A percentile compares a stretch with the other conserved stretches of the same genome.
Evolutionary conservation across 2,113 vertebrate genomes (phyloP).

Genomic region (Oostethus manadensis): DNA sequence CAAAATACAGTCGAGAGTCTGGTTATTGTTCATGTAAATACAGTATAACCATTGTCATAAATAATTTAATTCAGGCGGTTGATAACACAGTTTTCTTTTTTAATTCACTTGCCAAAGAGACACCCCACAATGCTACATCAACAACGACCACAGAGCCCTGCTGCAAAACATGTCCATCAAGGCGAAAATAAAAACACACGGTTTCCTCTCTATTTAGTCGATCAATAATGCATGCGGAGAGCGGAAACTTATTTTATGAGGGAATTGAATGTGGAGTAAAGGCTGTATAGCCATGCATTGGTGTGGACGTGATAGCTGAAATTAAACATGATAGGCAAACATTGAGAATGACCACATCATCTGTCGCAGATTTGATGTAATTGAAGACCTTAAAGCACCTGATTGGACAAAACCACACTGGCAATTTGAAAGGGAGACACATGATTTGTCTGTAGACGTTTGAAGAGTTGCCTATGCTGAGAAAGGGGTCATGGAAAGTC

Average conservation of each 20-base stretch:
- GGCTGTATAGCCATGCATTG: constrained; percentile 48
- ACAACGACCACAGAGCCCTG: constrained; percentile 16
- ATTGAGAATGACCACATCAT: constrained; percentile 34
- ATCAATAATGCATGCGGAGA: constrained; percentile 64
- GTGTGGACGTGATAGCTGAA: constrained; percentile 36
- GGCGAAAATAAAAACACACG: constrained; percentile 57
- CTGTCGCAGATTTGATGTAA: constrained; percentile 9
- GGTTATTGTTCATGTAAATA: neutral
- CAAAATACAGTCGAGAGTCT: neutral
- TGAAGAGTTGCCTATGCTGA: constrained; percentile 20
- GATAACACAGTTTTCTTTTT: neutral
- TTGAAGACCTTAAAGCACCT: constrained; percentile 12
- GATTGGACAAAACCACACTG: constrained; percentile 11
- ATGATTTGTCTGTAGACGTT: constrained; percentile 4
- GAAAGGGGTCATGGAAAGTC: constrained; percentile 37
- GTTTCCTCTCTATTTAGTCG: constrained; percentile 60
- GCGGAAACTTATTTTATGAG: constrained; percentile 61
- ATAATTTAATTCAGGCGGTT: neutral
- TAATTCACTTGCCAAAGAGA: constrained; percentile 25
- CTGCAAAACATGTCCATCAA: constrained; percentile 55
- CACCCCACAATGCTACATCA: constrained; percentile 3
- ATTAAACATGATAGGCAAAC: constrained; percentile 62
- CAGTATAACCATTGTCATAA: neutral
- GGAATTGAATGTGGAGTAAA: constrained; percentile 61
- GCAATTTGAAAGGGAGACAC: constrained; percentile 1